Evolutionary conservation across 2,888 invertebrate genomes (phyloP).

Genomic region (Hyppa rectilinea): DNA sequence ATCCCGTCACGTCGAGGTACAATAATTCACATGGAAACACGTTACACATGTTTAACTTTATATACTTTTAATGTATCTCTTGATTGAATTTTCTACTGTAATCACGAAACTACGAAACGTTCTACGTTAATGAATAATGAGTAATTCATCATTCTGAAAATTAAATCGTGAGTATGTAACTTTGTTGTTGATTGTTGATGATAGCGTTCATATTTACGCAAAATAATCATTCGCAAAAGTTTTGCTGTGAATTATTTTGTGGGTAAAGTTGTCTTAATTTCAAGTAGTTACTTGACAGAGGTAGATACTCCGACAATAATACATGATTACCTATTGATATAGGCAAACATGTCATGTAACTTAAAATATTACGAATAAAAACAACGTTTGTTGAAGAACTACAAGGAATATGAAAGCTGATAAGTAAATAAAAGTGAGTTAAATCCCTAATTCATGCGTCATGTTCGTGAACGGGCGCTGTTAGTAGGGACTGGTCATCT

Average conservation of each 20-base stretch:
- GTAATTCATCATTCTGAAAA: constrained; percentile 12
- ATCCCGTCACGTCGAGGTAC: constrained; percentile 1
- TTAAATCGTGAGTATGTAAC: constrained; percentile 3
- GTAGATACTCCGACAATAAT: not conserved
- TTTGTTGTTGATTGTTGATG: constrained; percentile 6
- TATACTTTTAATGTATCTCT: constrained; percentile 27
- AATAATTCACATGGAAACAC: constrained; percentile 19
- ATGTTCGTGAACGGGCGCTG: too few species aligned
- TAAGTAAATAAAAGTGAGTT: not conserved
- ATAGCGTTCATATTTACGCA: not conserved
- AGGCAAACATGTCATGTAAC: not conserved
- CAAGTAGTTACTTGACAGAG: too few species aligned
- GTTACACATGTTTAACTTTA: constrained; percentile 30
- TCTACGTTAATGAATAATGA: constrained; percentile 30
- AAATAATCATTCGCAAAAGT: not conserved
- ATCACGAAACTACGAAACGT: constrained; percentile 10
- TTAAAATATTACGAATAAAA: not conserved
- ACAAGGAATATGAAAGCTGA: not conserved
- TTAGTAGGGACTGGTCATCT: too few species aligned
- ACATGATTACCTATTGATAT: not conserved
- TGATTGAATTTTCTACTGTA: constrained; percentile 27
- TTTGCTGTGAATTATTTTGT: not conserved
- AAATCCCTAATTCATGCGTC: too few species aligned
- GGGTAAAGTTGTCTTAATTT: too few species aligned
- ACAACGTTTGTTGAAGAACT: not conserved